Evolutionary conservation across 2,113 vertebrate genomes (phyloP), one percentile per base, ranked within the genome.

Genomic region (Calidris pugnax): DNA sequence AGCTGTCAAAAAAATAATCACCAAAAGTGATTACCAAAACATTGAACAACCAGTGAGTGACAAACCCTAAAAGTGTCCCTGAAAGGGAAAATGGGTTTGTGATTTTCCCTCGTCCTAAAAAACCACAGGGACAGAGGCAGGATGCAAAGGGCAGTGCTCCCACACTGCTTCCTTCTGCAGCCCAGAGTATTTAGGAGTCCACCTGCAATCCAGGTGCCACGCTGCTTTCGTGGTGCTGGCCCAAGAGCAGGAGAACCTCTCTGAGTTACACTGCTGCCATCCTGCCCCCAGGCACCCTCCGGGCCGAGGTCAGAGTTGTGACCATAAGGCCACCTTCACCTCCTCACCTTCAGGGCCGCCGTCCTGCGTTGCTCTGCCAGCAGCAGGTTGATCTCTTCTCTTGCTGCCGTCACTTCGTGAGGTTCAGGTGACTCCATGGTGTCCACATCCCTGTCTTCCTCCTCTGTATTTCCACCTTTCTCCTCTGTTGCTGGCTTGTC

Each of bases 361-460:
- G 14, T 95, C 90, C 86, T 98, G 78, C 1, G 6, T 68, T 98
- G 96, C 28, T 98, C 97, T 1, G 82, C 95, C 62, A 98, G 82
- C 47, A 98, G 95, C 72, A 92, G 41, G 69, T 64, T 85, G 78
- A 97, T 95, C 85, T 98, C 97, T 71, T 98, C 97, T 85, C 97
- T 97, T 17, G 79, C 98, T 80, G 86, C 74, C 1, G 37, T 64
- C 41, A 98, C 96, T 72, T 98, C 95, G 0, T 76, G 97, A 2
- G 95, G 97, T 67, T 98, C 98, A 1, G 57, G 22, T 9, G 92
- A 80, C 59, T 92, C 94, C 33, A 8, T 35, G 20, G 90, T 78
- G 10, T 76, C 87, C 7, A 24, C 76, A 2, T 94, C 96, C 3
- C 45, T 33, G 3, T 69, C 63, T 23, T 83, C 67, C 39, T 95